These are phyloP conservation scores for Philonicus albiceps DNA, from an alignment of 2,888 invertebrate genomes.

Conservation along the genomic window DNA sequence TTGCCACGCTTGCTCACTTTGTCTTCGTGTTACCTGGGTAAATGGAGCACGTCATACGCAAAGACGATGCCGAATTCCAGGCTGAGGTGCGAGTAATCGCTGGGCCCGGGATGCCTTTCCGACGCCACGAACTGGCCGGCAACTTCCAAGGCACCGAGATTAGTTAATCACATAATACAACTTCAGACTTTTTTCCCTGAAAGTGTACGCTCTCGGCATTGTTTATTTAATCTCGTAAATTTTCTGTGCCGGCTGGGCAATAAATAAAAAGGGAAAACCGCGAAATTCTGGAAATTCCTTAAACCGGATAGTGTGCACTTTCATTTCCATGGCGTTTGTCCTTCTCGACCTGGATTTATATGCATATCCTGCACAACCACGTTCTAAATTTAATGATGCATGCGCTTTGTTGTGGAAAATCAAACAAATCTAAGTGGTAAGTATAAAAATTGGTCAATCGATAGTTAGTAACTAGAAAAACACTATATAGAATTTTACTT, in stretches of 20 bases:
- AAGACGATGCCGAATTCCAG: not conserved
- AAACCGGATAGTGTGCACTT: not conserved
- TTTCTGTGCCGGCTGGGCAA: not conserved
- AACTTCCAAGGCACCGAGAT: conserved; percentile 8
- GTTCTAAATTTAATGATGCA: too few relatives aligned
- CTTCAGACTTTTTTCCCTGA: not conserved
- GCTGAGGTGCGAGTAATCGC: conserved; percentile 27
- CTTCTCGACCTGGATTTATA: not conserved
- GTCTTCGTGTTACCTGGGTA: conserved; percentile 18
- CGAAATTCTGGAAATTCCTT: not conserved
- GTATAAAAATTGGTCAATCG: too few relatives aligned
- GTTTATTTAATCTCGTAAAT: conserved; percentile 14
- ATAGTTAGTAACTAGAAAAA: too few relatives aligned
- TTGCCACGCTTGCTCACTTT: conserved; percentile 46
- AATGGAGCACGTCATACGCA: conserved; percentile 23
- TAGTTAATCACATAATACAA: conserved; percentile 32
- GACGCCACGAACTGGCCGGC: not conserved
- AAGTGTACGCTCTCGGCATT: not conserved
- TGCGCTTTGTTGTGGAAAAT: too few relatives aligned
- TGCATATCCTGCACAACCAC: not conserved
- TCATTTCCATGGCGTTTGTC: not conserved
- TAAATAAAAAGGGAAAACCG: not conserved
- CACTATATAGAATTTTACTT: too few relatives aligned
- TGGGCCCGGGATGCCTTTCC: not conserved
- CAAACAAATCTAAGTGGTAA: too few relatives aligned